Conservation (phyloP, 2,888 invertebrate genomes). For the Myathropa florea region DNA sequence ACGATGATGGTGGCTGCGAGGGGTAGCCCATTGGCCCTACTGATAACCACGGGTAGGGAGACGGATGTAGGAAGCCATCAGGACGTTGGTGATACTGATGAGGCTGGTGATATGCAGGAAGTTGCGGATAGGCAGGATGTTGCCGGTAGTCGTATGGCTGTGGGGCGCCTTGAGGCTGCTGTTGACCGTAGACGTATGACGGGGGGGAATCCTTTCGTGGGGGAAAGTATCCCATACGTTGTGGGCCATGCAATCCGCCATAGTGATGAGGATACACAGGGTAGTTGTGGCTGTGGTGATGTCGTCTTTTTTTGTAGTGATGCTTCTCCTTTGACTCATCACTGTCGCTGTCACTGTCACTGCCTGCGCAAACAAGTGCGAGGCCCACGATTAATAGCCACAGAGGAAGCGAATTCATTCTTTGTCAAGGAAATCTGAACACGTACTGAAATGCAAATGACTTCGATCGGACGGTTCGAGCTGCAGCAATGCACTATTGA, state of each 20-base stretch:
- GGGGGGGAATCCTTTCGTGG: not conserved
- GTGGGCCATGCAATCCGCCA: not conserved
- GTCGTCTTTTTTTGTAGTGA: not conserved
- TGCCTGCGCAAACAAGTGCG: not conserved
- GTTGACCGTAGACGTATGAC: not conserved
- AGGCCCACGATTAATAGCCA: not conserved
- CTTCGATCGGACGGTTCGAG: not conserved
- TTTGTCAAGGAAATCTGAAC: not conserved
- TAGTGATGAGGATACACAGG: not conserved
- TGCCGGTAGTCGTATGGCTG: not conserved
- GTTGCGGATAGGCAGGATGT: too few species aligned
- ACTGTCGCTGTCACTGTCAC: slow-evolving; percentile 15
- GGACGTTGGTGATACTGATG: not conserved
- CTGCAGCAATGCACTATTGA: not conserved
- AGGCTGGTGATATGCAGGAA: too few species aligned
- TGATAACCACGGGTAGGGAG: not conserved
- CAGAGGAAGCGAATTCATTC: not conserved
- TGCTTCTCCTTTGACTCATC: slow-evolving; percentile 19
- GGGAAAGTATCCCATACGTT: not conserved
- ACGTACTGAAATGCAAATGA: not conserved
- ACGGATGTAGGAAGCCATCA: too few species aligned
- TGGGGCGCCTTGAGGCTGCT: not conserved
- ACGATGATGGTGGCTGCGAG: not conserved
- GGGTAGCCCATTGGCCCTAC: too few species aligned
- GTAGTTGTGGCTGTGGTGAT: not conserved